Evolutionary conservation across 2,797 vertebrate species (phyloP), one percentile per base, ranked within the genome.

Genomic region (Ctenopoma kingsleyae): DNA sequence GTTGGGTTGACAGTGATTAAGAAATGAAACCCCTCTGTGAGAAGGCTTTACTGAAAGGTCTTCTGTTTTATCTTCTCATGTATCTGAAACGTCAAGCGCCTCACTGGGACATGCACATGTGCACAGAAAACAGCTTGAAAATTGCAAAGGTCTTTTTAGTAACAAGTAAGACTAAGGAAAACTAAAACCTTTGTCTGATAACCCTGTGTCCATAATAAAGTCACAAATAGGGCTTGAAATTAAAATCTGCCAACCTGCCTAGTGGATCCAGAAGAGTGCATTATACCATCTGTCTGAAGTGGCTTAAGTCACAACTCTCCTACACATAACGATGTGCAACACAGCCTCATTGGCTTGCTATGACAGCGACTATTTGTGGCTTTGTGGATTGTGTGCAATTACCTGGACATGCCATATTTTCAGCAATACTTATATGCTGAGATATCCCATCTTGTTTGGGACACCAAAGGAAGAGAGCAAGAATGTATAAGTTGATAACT

Each of bases 21-120:
- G 51, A 61, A 65, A 56, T 46, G 5, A 61, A 57, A 57, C 47
- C 64, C 55, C 4, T 5, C 56, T 38, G 55, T 51, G 59, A 56
- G 72, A 76, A 72, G 61, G 47, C 57, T 52, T 71, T 54, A 57
- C 53, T 72, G 30, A 78, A 63, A 60, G 61, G 66, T 76, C 54
- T 73, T 52, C 53, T 32, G 25, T 43, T 81, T 66, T 63, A 64
- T 57, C 40, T 16, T 32, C 17, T 35, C 66, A 27, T 27, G 48
- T 53, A 56, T n/a, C 55, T 30, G 66, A 19, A 57, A 61, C 58
- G 15, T 60, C 23, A 10, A 19, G 43, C 41, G 36, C 48, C 44
- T 72, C 25, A 35, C 32, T 52, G 23, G 56, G 48, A 53, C 40
- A 71, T 4, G 46, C 11, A 57, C 20, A 46, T 25, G 47, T 27